Conservation (phyloP, 2,888 invertebrate genomes). For the Drosophila sordidapex region DNA sequence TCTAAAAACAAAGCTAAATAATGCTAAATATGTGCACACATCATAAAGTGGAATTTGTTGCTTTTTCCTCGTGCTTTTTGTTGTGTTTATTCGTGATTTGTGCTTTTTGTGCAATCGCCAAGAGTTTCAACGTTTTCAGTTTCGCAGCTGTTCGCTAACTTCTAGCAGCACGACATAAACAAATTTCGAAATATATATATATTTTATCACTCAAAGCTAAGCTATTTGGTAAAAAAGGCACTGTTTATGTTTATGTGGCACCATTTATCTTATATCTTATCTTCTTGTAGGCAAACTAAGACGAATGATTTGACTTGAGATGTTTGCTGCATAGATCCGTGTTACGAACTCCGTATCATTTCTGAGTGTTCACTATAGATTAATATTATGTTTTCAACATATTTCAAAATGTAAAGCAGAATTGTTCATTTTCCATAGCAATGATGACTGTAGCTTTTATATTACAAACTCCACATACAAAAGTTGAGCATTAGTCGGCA, state of each 20-base stretch:
- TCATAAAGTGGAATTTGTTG: conserved; percentile 10
- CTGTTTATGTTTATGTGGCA: not conserved
- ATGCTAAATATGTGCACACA: conserved; percentile 47
- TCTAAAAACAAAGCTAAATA: conserved; percentile 44
- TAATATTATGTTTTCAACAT: not conserved
- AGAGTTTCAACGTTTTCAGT: conserved; percentile 20
- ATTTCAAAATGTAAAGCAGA: not conserved
- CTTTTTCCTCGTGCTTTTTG: not conserved
- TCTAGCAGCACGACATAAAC: conserved; percentile 36
- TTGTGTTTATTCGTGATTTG: conserved; percentile 1
- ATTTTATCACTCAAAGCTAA: conserved; percentile 4
- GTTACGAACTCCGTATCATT: not conserved
- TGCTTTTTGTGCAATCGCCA: conserved; percentile 11
- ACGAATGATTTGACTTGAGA: not conserved
- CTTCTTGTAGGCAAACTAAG: not conserved
- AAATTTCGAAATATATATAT: conserved; percentile 24
- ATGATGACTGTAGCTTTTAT: not conserved
- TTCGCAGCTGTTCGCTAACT: conserved; percentile 57
- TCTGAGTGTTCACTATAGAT: not conserved
- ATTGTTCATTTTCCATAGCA: not conserved
- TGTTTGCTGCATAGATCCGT: not conserved
- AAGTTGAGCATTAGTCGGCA: conserved; percentile 25
- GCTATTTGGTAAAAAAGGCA: conserved; percentile 1
- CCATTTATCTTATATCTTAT: not conserved
- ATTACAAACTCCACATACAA: not conserved